phyloP scores from a whole-genome alignment of 2,888 invertebrate genomes.

The Buathra laborator region DNA sequence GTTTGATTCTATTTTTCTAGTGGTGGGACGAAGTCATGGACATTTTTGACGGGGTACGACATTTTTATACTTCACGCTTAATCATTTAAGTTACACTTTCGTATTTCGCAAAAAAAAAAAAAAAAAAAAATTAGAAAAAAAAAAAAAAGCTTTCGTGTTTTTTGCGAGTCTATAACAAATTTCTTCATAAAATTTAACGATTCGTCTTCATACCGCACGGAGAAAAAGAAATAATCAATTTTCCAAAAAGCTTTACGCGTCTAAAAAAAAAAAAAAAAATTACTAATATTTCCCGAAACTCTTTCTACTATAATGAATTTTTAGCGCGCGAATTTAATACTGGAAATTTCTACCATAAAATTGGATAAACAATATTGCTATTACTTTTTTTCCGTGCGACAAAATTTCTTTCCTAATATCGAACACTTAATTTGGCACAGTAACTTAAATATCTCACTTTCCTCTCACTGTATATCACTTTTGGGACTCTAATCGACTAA shows the following conservation, averaged over 20 bases:
- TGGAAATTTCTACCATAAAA: not conserved
- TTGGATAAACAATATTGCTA: not conserved
- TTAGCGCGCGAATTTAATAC: no score
- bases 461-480: slow-evolving; percentile 37
- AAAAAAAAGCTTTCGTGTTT: slow-evolving; percentile 10
- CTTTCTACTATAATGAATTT: no score
- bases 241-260: not conserved
- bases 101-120: slow-evolving; percentile 8
- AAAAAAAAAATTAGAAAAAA: not conserved
- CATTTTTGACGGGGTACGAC: slow-evolving; percentile 97
- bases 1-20: slow-evolving; percentile 91
- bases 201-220: not conserved
- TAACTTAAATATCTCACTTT: slow-evolving; percentile 26
- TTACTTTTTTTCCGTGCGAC: slow-evolving; percentile 55
- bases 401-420: slow-evolving; percentile 20
- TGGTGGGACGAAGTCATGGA: slow-evolving; percentile 99
- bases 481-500: slow-evolving; percentile 53
- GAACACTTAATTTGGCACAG: slow-evolving; percentile 44
- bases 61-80: slow-evolving; percentile 82
- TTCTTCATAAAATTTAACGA: slow-evolving; percentile 15
- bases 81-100: slow-evolving; percentile 43
- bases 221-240: not conserved
- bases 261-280: not conserved
- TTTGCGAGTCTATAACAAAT: not conserved
- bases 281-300: no score